Evolutionary conservation across 2,113 vertebrate genomes (phyloP).

Genomic region (Nothocercus nigrocapillus): DNA sequence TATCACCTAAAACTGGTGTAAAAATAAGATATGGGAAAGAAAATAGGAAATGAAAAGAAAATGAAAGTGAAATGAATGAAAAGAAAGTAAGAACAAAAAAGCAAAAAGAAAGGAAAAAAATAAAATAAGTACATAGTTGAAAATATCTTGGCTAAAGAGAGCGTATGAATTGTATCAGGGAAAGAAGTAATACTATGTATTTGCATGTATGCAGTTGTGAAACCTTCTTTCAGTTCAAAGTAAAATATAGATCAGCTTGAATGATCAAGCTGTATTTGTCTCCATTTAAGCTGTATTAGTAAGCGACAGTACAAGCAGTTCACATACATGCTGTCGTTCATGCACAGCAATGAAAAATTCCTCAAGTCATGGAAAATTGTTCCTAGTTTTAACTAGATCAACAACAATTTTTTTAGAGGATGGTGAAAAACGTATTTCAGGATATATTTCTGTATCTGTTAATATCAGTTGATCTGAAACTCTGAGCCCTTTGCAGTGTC

Average conservation of each 20-base stretch:
- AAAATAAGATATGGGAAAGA: not conserved
- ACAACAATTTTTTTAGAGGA: not conserved
- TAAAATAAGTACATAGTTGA: not conserved
- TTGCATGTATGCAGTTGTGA: slow-evolving; percentile 6
- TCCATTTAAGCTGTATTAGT: slow-evolving; percentile 43
- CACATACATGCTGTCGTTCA: slow-evolving; percentile 22
- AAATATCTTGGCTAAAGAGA: not conserved
- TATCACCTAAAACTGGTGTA: not conserved
- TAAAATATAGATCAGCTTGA: slow-evolving; percentile 44
- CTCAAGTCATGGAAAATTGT: slow-evolving; percentile 50
- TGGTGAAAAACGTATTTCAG: slow-evolving; percentile 27
- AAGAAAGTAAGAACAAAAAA: no score
- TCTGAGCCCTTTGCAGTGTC: not conserved
- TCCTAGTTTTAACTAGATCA: slow-evolving; percentile 47
- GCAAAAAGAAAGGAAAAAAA: no score
- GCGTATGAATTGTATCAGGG: not conserved
- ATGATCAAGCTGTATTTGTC: not conserved
- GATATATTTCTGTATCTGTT: not conserved
- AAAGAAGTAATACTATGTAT: not conserved
- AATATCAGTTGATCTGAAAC: not conserved
- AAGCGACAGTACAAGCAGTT: slow-evolving; percentile 44
- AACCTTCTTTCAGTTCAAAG: slow-evolving; percentile 38
- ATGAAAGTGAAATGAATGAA: no score
- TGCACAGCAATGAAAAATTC: slow-evolving; percentile 52
- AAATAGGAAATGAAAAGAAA: no score